Conservation (phyloP, 2,888 invertebrate genomes). For the Phasia obesa region DNA sequence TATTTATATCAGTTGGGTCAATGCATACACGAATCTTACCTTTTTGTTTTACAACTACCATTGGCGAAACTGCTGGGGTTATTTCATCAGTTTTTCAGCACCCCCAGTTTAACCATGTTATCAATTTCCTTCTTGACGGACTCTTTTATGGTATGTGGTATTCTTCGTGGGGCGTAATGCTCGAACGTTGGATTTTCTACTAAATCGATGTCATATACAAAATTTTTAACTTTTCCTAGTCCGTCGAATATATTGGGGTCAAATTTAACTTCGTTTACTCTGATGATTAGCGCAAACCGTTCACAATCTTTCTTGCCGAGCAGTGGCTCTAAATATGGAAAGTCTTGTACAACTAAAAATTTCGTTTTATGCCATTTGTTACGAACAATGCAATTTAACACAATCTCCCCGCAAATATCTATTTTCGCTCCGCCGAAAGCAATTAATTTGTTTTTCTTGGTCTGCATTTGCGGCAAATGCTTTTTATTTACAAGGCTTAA, state of each 20-base stretch:
- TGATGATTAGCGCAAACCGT: not conserved
- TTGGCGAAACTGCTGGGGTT: constrained; percentile 61
- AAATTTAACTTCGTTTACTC: too few species aligned
- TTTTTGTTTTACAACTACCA: constrained; percentile 56
- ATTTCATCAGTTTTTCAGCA: constrained; percentile 53
- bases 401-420: too few species aligned
- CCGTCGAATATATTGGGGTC: too few species aligned
- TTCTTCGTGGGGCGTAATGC: too few species aligned
- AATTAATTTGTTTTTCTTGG: too few species aligned
- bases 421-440: too few species aligned
- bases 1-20: too few species aligned
- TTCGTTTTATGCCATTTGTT: constrained; percentile 8
- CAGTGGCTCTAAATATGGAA: constrained; percentile 21
- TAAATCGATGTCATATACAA: constrained; percentile 8
- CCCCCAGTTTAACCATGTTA: constrained; percentile 57
- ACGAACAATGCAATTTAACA: too few species aligned
- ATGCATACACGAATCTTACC: constrained; percentile 59
- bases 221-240: too few species aligned
- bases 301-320: constrained; percentile 20
- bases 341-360: constrained; percentile 20
- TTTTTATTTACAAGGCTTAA: constrained; percentile 46
- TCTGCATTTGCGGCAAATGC: too few species aligned
- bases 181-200: constrained; percentile 67
- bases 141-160: constrained; percentile 61
- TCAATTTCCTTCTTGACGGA: constrained; percentile 62